Evolutionary conservation across 2,888 invertebrate species (phyloP).

Genomic region (Drosophila fungiperda): DNA sequence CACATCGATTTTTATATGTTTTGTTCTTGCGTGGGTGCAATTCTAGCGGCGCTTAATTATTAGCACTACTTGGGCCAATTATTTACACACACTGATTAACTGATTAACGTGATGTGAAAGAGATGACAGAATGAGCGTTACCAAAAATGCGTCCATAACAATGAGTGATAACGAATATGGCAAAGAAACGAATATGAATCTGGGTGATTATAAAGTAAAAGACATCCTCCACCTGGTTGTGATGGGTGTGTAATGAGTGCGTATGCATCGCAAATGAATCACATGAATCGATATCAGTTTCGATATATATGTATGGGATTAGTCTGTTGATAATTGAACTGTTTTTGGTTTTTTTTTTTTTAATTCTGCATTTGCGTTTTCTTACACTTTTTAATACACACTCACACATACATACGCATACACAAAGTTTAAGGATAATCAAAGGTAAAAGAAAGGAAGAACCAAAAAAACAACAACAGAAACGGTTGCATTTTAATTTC

Average conservation of each 20-base stretch:
- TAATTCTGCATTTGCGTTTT: conserved; percentile 50
- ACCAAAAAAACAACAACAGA: conserved; percentile 10
- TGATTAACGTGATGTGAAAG: conserved; percentile 49
- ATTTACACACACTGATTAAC: conserved; percentile 40
- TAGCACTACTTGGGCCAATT: conserved; percentile 75
- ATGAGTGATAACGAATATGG: conserved; percentile 16
- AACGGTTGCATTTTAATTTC: conserved; percentile 55
- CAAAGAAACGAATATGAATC: not conserved
- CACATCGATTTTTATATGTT: conserved; percentile 53
- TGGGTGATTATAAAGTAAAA: not conserved
- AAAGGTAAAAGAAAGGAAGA: not conserved
- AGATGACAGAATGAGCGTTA: conserved; percentile 61
- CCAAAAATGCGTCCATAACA: conserved; percentile 40
- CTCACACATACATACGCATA: conserved; percentile 42
- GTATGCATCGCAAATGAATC: conserved; percentile 11
- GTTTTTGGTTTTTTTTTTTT: too few species aligned
- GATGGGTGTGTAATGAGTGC: conserved; percentile 19
- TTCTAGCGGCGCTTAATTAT: conserved; percentile 42
- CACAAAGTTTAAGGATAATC: conserved; percentile 27
- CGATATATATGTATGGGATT: not conserved
- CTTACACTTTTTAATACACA: conserved; percentile 30
- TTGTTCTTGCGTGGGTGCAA: conserved; percentile 65
- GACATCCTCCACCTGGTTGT: not conserved
- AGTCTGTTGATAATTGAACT: conserved; percentile 13
- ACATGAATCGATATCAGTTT: not conserved